Evolutionary conservation across 2,113 vertebrate species (phyloP).

Genomic region (Dicerorhinus sumatrensis): DNA sequence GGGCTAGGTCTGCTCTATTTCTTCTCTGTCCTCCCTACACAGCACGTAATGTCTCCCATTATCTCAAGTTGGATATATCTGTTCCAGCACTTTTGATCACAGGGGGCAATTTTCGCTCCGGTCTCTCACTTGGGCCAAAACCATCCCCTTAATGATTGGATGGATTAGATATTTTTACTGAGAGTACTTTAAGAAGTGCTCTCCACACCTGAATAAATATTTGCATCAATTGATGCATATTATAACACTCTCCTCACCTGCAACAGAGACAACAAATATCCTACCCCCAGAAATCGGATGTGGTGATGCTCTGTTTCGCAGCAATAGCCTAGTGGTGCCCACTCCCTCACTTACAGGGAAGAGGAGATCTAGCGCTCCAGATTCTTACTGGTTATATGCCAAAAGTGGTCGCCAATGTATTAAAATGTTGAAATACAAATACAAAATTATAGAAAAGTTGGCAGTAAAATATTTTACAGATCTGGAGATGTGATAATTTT

Average conservation of each 20-base stretch:
- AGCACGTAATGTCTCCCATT: background rate
- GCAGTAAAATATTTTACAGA: slow-evolving; percentile 13
- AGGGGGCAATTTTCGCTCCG: background rate
- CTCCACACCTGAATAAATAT: background rate
- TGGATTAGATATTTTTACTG: background rate
- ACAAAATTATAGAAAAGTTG: background rate
- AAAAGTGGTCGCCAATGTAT: background rate
- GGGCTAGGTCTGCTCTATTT: background rate
- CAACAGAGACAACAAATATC: background rate
- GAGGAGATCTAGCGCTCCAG: background rate
- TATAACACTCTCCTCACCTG: background rate
- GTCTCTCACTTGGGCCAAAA: background rate
- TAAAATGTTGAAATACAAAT: background rate
- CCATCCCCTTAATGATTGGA: background rate
- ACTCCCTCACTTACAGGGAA: background rate
- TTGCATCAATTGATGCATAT: background rate
- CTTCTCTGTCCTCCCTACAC: background rate
- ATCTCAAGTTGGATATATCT: background rate
- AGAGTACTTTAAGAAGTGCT: background rate
- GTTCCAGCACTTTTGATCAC: background rate
- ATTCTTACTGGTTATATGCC: background rate
- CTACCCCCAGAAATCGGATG: background rate
- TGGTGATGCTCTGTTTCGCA: background rate
- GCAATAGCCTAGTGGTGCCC: background rate
- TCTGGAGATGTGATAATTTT: background rate